These are phyloP conservation scores for Drosophila sordidapex DNA, from an alignment of 2,888 invertebrate species.

Conservation along the genomic window DNA sequence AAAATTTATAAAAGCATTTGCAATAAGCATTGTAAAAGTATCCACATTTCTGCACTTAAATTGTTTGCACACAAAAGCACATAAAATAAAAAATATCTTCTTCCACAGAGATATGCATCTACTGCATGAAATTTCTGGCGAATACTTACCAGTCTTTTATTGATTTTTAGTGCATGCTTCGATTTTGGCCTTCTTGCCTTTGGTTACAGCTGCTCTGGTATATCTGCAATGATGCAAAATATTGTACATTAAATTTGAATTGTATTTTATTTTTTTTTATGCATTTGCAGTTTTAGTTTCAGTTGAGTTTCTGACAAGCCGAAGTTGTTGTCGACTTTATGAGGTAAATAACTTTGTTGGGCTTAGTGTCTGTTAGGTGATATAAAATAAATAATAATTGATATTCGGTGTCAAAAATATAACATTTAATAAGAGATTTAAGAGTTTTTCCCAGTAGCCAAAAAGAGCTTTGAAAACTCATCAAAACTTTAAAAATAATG, in stretches of 20 bases:
- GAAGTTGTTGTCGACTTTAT: slow-evolving; percentile 11
- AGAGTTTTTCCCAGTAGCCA: neutral
- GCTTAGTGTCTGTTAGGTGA: neutral
- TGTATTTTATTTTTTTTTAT: slow-evolving; percentile 28
- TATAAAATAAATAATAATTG: neutral
- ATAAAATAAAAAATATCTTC: neutral
- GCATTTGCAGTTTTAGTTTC: slow-evolving; percentile 43
- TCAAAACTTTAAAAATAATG: neutral
- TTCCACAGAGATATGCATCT: slow-evolving; percentile 1
- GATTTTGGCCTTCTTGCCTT: slow-evolving; percentile 9
- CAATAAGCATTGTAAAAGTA: slow-evolving; percentile 65
- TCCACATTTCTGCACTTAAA: slow-evolving; percentile 59
- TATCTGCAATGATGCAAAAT: slow-evolving; percentile 63
- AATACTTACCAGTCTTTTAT: slow-evolving; percentile 70
- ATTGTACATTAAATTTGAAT: slow-evolving; percentile 51
- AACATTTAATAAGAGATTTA: neutral
- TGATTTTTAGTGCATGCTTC: slow-evolving; percentile 57
- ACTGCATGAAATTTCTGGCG: slow-evolving; percentile 33
- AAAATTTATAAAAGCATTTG: slow-evolving; percentile 76
- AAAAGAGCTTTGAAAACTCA: neutral
- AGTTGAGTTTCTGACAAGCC: slow-evolving; percentile 22
- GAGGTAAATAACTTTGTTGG: neutral
- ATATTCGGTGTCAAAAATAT: neutral
- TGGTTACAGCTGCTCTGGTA: slow-evolving; percentile 28
- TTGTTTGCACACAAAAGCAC: slow-evolving; percentile 36